Percentiles rank a stretch among this genome's conserved stretches.
These are phyloP conservation scores for Allacma fusca DNA, from an alignment of 2,888 invertebrate species.

Conservation along the genomic window DNA sequence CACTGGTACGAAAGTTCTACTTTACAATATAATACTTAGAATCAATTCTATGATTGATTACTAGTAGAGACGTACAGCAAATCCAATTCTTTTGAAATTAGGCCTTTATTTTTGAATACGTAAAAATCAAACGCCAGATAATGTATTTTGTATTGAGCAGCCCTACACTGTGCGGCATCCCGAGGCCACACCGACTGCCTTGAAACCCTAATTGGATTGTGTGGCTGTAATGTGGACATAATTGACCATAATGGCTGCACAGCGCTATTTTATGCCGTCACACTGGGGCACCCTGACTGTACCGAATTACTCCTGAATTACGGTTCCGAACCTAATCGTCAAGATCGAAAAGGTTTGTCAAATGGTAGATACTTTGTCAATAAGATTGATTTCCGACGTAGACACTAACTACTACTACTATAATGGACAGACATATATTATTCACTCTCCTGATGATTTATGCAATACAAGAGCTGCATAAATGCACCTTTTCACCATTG, in stretches of 20 bases:
- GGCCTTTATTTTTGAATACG: too few species aligned
- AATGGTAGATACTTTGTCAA: conserved; percentile 66
- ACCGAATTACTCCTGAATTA: conserved; percentile 86
- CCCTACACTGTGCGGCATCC: conserved; percentile 95
- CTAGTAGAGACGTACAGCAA: too few species aligned
- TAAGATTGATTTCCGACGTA: neutral
- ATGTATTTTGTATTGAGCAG: conserved; percentile 64
- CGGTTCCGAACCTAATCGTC: conserved; percentile 89
- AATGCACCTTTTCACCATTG: too few species aligned
- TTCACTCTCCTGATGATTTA: too few species aligned
- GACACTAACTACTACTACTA: too few species aligned
- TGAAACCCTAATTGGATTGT: conserved; percentile 84
- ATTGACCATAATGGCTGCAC: conserved; percentile 94
- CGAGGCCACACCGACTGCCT: conserved; percentile 92
- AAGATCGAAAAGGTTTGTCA: conserved; percentile 84
- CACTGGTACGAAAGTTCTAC: conserved; percentile 68
- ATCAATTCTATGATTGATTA: too few species aligned
- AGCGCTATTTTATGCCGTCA: conserved; percentile 95
- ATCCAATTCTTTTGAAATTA: too few species aligned
- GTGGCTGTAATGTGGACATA: conserved; percentile 77
- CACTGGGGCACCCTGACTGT: conserved; percentile 93
- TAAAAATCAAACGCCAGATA: neutral
- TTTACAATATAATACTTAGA: neutral
- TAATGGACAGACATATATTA: too few species aligned
- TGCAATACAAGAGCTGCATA: too few species aligned